Evolutionary conservation across 2,888 invertebrate genomes (phyloP).

Genomic region (Sesia bembeciformis): DNA sequence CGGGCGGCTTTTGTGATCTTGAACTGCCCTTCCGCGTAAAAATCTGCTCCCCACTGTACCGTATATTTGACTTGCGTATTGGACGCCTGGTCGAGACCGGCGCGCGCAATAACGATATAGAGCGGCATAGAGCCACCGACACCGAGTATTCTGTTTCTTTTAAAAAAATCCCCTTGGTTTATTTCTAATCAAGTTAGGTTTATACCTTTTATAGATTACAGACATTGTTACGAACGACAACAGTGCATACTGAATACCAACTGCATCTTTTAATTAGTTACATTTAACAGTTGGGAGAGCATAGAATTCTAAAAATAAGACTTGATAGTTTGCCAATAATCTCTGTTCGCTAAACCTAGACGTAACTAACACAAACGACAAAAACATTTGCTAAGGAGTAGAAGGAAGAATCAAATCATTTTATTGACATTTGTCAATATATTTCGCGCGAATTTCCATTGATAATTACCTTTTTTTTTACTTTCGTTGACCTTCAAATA

Average conservation of each 20-base stretch:
- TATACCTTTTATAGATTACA: too few species aligned
- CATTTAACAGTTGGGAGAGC: background rate
- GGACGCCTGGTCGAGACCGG: conserved; percentile 30
- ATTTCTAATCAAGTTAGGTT: background rate
- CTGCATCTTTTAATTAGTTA: background rate
- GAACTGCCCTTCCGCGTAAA: conserved; percentile 70
- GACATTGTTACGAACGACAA: background rate
- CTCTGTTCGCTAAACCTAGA: too few species aligned
- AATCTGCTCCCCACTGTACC: conserved; percentile 49
- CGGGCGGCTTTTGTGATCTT: conserved; percentile 64
- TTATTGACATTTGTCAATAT: too few species aligned
- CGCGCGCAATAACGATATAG: conserved; percentile 11
- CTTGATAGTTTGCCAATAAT: too few species aligned
- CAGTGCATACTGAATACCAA: background rate
- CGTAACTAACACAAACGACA: too few species aligned
- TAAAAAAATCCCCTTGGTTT: background rate
- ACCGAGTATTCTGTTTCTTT: background rate
- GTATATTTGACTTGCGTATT: conserved; percentile 44
- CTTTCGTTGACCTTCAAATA: too few species aligned
- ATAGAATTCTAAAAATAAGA: background rate
- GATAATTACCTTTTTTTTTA: too few species aligned
- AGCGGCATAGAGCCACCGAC: background rate
- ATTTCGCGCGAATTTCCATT: too few species aligned
- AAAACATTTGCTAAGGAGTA: too few species aligned
- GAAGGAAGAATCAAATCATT: too few species aligned